Evolutionary conservation across 2,888 invertebrate genomes (phyloP).

Genomic region (Tinea semifulvella): DNA sequence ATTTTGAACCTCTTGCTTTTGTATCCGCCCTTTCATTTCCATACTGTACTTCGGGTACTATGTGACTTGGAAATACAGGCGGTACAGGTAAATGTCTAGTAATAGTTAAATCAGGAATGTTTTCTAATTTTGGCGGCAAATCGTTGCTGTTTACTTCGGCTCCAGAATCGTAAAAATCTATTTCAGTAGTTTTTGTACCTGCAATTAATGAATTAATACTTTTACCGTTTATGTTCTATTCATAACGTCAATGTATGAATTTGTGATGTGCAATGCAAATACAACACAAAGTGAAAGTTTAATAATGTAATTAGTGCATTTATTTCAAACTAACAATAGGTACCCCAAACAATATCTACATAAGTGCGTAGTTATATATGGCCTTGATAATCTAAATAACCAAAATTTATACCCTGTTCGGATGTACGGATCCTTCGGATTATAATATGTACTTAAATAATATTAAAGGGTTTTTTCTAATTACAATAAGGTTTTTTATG

Average conservation of each 20-base stretch:
- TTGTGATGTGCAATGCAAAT: neutral
- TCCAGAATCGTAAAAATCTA: conserved; percentile 53
- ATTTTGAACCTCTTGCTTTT: conserved; percentile 41
- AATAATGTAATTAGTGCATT: neutral
- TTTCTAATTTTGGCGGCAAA: conserved; percentile 27
- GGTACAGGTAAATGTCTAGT: conserved; percentile 36
- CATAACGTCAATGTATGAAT: conserved; percentile 1
- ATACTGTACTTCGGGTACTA: conserved; percentile 60
- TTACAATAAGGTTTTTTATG: no score
- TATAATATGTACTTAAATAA: no score
- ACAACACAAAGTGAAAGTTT: neutral
- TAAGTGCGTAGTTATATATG: no score
- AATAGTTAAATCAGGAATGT: conserved; percentile 26
- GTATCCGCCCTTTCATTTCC: conserved; percentile 56
- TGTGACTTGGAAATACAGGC: conserved; percentile 51
- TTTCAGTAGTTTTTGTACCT: conserved; percentile 55
- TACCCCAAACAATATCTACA: no score
- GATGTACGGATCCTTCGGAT: no score
- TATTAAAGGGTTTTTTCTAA: no score
- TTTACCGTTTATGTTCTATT: conserved; percentile 16
- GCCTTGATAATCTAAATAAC: no score
- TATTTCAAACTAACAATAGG: no score
- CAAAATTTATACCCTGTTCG: no score
- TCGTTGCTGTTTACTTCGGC: conserved; percentile 29
- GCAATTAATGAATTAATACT: conserved; percentile 27